Conservation (phyloP, 2,888 invertebrate species). For the Crocallis elinguaria region DNA sequence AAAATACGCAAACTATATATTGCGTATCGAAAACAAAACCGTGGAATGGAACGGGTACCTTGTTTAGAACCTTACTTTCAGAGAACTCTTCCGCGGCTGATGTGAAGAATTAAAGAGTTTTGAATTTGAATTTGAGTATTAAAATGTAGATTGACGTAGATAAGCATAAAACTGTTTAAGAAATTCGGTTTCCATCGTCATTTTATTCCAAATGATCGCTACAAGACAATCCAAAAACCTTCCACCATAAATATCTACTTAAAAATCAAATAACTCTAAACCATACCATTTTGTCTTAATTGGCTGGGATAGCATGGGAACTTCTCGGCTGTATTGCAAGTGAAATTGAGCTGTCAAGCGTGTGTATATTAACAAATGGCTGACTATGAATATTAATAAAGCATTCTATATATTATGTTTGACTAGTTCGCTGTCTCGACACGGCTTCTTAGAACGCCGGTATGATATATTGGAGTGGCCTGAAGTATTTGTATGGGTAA, state of each 20-base stretch:
- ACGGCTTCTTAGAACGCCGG: conserved; percentile 34
- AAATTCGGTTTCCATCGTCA: too few relatives aligned
- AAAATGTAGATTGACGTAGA: too few relatives aligned
- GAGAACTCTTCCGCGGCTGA: too few relatives aligned
- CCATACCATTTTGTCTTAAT: conserved; percentile 52
- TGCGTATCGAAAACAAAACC: too few relatives aligned
- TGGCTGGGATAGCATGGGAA: conserved; percentile 52
- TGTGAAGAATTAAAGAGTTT: too few relatives aligned
- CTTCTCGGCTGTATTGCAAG: conserved; percentile 54
- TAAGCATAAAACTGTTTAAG: too few relatives aligned
- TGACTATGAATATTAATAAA: conserved; percentile 80
- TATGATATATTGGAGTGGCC: conserved; percentile 45
- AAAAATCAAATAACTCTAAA: conserved; percentile 22
- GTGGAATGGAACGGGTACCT: too few relatives aligned
- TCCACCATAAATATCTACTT: conserved; percentile 7
- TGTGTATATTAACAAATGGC: conserved; percentile 78
- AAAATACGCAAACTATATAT: too few relatives aligned
- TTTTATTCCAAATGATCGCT: too few relatives aligned
- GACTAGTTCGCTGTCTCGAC: conserved; percentile 46
- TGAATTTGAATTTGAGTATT: too few relatives aligned
- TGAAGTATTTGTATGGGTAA: conserved; percentile 16
- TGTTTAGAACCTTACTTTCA: too few relatives aligned
- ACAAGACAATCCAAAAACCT: too few relatives aligned
- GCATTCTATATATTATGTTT: conserved; percentile 57
- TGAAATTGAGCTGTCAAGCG: conserved; percentile 80